phyloP scores from a whole-genome alignment of 92 coral and sea anemone genomes.

The Palythoa grandis region DNA sequence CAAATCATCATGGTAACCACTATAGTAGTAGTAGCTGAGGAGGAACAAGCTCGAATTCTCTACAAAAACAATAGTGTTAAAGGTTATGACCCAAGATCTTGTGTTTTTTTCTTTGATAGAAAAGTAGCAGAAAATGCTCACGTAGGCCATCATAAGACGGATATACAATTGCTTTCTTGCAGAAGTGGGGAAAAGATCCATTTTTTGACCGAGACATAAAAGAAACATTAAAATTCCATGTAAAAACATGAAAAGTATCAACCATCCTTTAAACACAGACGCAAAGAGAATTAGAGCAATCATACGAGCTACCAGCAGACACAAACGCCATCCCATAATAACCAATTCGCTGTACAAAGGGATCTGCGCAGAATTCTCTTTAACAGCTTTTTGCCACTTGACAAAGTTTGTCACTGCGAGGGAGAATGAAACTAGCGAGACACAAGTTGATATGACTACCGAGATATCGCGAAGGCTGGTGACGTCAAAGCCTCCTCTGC shows the following conservation, averaged over 20 bases:
- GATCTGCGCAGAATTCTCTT: constrained; percentile 13
- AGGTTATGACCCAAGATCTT: constrained; percentile 43
- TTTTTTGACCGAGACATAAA: constrained; percentile 14
- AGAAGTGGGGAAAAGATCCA: constrained; percentile 9
- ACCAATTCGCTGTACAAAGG: constrained; percentile 41
- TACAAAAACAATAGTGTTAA: constrained; percentile 41
- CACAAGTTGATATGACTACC: constrained; percentile 33
- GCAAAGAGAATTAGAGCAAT: constrained; percentile 55
- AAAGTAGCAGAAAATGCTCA: constrained; percentile 47
- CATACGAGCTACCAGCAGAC: constrained; percentile 49
- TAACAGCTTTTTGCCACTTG: constrained; percentile 31
- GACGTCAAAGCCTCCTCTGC: constrained; percentile 38
- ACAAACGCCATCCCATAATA: constrained; percentile 56
- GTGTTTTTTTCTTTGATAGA: constrained; percentile 49
- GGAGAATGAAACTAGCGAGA: constrained; percentile 50
- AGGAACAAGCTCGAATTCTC: constrained; percentile 49
- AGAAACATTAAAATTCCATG: constrained; percentile 29
- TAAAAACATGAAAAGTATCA: not conserved
- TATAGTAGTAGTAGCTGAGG: constrained; percentile 29
- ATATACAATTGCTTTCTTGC: not conserved
- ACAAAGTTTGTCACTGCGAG: constrained; percentile 15
- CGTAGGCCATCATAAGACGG: constrained; percentile 26
- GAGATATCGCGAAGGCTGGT: constrained; percentile 28
- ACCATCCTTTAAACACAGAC: constrained; percentile 34
- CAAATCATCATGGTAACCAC: constrained; percentile 18